Percentiles rank a stretch among this genome's conserved stretches.
Evolutionary conservation across 1,140 invertebrate species (phyloP).

Genomic region (Elymnias hypermnestra): DNA sequence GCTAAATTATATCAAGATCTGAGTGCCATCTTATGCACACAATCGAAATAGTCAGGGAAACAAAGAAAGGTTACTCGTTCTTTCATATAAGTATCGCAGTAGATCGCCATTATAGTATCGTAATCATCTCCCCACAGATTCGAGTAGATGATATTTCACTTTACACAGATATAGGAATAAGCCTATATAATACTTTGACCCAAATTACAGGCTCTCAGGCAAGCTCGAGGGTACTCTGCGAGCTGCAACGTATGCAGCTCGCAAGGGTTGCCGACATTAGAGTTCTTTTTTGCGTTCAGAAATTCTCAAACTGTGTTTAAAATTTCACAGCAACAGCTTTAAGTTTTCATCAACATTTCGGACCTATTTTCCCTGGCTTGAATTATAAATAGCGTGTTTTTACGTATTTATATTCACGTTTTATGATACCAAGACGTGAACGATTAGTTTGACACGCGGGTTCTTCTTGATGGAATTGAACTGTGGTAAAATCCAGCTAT

Average conservation of each 20-base stretch:
- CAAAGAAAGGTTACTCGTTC: too few species aligned
- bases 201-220: constrained; percentile 18
- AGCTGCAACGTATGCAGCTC: constrained; percentile 16
- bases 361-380: neutral
- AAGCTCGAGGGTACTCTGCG: constrained; percentile 15
- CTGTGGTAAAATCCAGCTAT: too few species aligned
- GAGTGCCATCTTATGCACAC: too few species aligned
- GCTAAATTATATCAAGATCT: too few species aligned
- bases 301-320: constrained; percentile 1
- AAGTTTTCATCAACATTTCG: neutral
- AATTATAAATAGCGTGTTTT: neutral
- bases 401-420: too few species aligned
- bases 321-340: neutral
- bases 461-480: too few species aligned
- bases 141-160: constrained; percentile 8
- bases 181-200: constrained; percentile 17
- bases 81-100: too few species aligned
- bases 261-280: constrained; percentile 15
- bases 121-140: too few species aligned
- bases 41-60: too few species aligned
- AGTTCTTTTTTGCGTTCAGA: neutral
- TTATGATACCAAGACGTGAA: too few species aligned
- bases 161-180: constrained; percentile 5
- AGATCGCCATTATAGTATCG: too few species aligned
- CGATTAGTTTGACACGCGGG: too few species aligned